These are phyloP conservation scores for Drosophila sechellia DNA, from an alignment of 1,140 invertebrate genomes.

Conservation along the genomic window DNA sequence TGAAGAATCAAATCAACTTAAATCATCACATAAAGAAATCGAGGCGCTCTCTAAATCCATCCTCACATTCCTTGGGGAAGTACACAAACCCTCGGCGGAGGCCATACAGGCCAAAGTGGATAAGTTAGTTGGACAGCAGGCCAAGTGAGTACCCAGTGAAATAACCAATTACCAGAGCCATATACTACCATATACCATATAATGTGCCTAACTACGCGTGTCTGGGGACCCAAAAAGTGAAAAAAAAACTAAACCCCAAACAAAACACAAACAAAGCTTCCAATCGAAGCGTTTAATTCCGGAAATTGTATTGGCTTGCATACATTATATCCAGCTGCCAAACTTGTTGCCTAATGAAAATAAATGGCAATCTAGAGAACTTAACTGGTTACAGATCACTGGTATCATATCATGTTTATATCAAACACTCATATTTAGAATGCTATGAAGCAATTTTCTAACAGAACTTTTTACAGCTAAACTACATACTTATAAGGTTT, in stretches of 20 bases:
- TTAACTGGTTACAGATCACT: conserved; percentile 56
- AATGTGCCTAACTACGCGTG: conserved; percentile 54
- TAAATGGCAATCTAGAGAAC: conserved; percentile 38
- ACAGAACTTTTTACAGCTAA: conserved; percentile 9
- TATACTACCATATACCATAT: neutral
- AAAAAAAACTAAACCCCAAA: conserved; percentile 3
- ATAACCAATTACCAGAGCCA: conserved; percentile 9
- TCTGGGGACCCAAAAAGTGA: conserved; percentile 24
- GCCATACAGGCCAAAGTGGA: conserved; percentile 86
- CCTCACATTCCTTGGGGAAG: conserved; percentile 86
- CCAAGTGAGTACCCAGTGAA: conserved; percentile 85
- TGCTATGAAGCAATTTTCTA: neutral
- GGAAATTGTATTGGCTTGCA: conserved; percentile 68
- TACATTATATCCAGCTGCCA: conserved; percentile 42
- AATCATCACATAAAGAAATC: conserved; percentile 86
- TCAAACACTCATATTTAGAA: neutral
- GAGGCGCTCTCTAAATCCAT: conserved; percentile 86
- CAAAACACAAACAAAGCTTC: conserved; percentile 25
- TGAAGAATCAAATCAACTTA: conserved; percentile 86
- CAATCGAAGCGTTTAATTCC: conserved; percentile 54
- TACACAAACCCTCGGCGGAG: conserved; percentile 86
- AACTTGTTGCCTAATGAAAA: conserved; percentile 65
- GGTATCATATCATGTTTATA: conserved; percentile 3
- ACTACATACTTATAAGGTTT: conserved; percentile 4
- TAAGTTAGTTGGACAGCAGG: conserved; percentile 86